Evolutionary conservation across 2,888 invertebrate genomes (phyloP), one percentile per base, ranked within the genome.

Genomic region (Sthenelais limicola): DNA sequence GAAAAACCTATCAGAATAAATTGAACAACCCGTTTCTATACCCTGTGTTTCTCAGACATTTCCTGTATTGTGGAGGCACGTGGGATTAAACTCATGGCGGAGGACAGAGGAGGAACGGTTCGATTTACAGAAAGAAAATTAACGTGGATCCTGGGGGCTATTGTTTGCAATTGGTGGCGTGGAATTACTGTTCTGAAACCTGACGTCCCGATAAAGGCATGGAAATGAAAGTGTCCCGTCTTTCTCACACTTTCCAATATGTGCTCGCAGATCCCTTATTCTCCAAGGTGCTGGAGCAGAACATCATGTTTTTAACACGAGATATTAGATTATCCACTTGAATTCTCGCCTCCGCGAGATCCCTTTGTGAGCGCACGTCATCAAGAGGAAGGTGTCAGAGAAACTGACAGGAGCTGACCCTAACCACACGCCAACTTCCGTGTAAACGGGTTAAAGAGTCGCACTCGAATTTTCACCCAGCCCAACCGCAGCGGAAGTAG

Each of bases 311-410:
- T n/a, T 62, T 62, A 35, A 38, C 62, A 38, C 24, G 12, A 24
- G 62, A 62, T 62, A 62, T 62, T 62, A 62, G 62, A 62, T 62
- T 62, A 62, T 62, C 62, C 62, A 62, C 62, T 38, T 62, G 62
- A 28, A 9, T 62, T 62, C 38, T 43, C 62, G 35, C 38, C 43
- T 62, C 62, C 43, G 24, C 28, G 24, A 12, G 38, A 15, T 1
- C 24, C 62, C 21, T 38, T 62, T 62, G 62, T 21, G 24, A 28
- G 5, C 33, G 56, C 15, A 21, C 51, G 51, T 26, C 51, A 51
- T 21, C 21, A 51, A 7, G n/a, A n/a, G 30, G 43, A 5, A 54
- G 7, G 28, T 38, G 38, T 21, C 38, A 21, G 24, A 1, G 24
- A 62, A 26, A 7, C 62, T 62, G 62, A 62, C 62, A 62, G 62